Conservation (phyloP, 2,797 vertebrate species). For the Peromyscus eremicus region DNA sequence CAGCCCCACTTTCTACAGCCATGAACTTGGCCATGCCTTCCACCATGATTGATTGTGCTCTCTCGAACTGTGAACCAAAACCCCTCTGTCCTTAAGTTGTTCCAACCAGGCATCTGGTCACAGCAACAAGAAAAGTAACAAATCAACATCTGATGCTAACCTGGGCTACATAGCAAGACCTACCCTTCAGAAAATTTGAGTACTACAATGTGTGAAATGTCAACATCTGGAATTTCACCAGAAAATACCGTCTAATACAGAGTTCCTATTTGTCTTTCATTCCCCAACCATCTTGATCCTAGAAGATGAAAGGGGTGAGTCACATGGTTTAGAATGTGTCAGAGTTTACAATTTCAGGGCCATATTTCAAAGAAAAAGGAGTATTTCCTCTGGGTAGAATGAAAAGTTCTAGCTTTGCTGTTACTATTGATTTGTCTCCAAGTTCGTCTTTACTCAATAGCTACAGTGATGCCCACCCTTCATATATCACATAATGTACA, state of each 20-base stretch:
- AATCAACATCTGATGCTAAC: not conserved
- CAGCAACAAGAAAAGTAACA: not conserved
- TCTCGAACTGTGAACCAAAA: not conserved
- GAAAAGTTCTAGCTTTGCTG: not conserved
- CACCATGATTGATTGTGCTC: not conserved
- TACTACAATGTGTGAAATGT: not conserved
- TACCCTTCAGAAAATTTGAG: constrained; percentile 1
- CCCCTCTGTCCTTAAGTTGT: not conserved
- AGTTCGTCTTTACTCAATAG: not conserved
- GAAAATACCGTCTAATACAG: not conserved
- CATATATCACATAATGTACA: not conserved
- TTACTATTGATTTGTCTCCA: constrained; percentile 25
- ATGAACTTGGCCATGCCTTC: not conserved
- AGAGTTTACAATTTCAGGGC: constrained; percentile 3
- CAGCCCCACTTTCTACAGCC: not conserved
- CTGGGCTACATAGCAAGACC: not conserved
- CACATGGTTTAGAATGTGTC: constrained; percentile 5
- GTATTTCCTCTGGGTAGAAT: not conserved
- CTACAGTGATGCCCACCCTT: not conserved
- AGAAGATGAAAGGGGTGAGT: constrained; percentile 54
- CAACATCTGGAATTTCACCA: not conserved
- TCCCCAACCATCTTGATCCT: not conserved
- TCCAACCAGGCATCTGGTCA: not conserved
- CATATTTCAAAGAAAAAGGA: constrained; percentile 46
- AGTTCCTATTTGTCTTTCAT: not conserved